Evolutionary conservation across 2,797 vertebrate genomes (phyloP).

Genomic region (Pseudomugil tenellus): DNA sequence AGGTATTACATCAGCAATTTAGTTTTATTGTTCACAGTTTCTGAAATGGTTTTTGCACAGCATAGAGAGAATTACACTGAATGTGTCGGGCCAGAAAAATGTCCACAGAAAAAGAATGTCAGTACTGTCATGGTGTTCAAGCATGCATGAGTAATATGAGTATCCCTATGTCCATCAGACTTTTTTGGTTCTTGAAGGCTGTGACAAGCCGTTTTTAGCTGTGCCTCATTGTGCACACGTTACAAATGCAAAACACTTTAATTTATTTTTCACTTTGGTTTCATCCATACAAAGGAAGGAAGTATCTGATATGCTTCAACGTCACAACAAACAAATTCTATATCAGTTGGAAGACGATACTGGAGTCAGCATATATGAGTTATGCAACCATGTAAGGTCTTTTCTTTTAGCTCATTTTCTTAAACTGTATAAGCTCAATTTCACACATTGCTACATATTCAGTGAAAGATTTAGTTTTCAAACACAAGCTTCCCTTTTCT

Average conservation of each 20-base stretch:
- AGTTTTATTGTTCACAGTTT: constrained; percentile 34
- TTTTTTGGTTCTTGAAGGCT: background rate
- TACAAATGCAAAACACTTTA: background rate
- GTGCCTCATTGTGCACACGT: background rate
- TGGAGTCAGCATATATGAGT: too few relatives aligned
- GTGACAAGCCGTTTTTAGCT: background rate
- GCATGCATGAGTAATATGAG: background rate
- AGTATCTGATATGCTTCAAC: background rate
- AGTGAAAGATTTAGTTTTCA: background rate
- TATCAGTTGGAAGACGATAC: too few relatives aligned
- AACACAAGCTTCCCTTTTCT: background rate
- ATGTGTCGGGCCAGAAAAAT: constrained; percentile 3
- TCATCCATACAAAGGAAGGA: background rate
- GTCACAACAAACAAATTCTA: too few relatives aligned
- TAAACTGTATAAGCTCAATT: too few relatives aligned
- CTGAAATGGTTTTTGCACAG: constrained; percentile 1
- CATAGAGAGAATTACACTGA: constrained; percentile 18
- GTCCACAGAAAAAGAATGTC: constrained; percentile 25
- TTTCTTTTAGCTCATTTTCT: too few relatives aligned
- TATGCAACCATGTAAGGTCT: too few relatives aligned
- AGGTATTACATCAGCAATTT: constrained; percentile 50
- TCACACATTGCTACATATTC: background rate
- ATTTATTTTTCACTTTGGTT: background rate
- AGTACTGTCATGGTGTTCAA: background rate
- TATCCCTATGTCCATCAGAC: background rate